Percentiles rank a stretch among this genome's conserved stretches.
Evolutionary conservation across 2,797 vertebrate species (phyloP).

Genomic region (Luscinia megarhynchos): DNA sequence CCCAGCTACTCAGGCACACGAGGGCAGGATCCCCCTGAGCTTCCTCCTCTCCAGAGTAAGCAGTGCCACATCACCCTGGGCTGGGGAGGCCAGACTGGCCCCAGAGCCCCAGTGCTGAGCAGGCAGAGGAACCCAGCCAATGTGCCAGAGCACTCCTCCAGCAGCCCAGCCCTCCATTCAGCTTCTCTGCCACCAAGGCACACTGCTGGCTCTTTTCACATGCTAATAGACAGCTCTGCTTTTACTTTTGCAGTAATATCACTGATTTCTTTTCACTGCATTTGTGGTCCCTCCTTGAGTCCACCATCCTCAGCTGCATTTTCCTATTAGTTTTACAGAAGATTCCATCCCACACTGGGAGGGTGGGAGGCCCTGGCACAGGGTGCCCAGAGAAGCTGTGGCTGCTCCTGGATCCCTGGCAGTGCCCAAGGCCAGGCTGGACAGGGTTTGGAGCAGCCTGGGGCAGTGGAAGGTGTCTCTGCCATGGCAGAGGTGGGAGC

Average conservation of each 20-base stretch:
- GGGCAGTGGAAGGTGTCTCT: not conserved
- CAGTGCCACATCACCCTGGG: not conserved
- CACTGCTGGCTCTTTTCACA: not conserved
- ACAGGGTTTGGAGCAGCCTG: not conserved
- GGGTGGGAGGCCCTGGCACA: not conserved
- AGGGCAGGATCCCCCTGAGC: not conserved
- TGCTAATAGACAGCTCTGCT: rapidly evolving
- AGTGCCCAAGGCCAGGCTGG: not conserved
- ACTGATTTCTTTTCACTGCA: not conserved
- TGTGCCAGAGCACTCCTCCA: not conserved
- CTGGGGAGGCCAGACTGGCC: not conserved
- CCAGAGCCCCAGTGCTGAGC: rapidly evolving
- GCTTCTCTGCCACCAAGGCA: rapidly evolving
- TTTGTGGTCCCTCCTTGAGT: not conserved
- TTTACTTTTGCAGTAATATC: not conserved
- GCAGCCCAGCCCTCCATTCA: not conserved
- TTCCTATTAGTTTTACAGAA: not conserved
- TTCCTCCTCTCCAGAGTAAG: not conserved
- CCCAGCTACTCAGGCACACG: rapidly evolving
- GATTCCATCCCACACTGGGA: not conserved
- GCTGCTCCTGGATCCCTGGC: not conserved
- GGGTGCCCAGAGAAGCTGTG: not conserved
- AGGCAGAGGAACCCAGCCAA: rapidly evolving
- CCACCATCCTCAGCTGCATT: not conserved
- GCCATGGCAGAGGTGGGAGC: not conserved